Conservation (phyloP, 2,888 invertebrate genomes). For the Augiades crinisus region DNA sequence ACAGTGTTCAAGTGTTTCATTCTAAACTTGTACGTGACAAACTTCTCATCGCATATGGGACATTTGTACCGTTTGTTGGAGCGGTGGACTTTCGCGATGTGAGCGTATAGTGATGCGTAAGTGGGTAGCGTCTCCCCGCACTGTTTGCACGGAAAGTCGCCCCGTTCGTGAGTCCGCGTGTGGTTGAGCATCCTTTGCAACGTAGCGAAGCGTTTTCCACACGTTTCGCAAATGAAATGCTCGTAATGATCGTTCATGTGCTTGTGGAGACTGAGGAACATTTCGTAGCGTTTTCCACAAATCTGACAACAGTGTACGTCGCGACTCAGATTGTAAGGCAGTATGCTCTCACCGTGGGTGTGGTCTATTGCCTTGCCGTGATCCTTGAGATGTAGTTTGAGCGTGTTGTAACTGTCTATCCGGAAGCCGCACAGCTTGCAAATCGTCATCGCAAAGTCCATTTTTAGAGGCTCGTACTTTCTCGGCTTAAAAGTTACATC, state of each 20-base stretch:
- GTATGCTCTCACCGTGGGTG: conserved; percentile 60
- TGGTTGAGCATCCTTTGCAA: conserved; percentile 69
- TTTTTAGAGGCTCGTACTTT: conserved; percentile 70
- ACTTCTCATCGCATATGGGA: conserved; percentile 71
- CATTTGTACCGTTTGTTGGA: conserved; percentile 71
- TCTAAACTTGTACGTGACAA: conserved; percentile 66
- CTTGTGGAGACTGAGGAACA: conserved; percentile 68
- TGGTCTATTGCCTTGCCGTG: conserved; percentile 59
- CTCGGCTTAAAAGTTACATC: conserved; percentile 54
- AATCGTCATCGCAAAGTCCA: conserved; percentile 57
- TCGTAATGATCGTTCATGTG: conserved; percentile 75
- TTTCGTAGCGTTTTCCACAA: conserved; percentile 68
- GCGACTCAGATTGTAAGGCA: conserved; percentile 67
- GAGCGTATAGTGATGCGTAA: conserved; percentile 59
- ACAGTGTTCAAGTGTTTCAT: conserved; percentile 62
- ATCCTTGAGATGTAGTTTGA: conserved; percentile 57
- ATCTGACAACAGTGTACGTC: conserved; percentile 66
- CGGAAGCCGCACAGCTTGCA: conserved; percentile 58
- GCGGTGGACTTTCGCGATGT: conserved; percentile 62
- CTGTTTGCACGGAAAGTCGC: conserved; percentile 64
- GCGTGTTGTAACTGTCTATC: conserved; percentile 51
- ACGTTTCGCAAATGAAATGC: conserved; percentile 71
- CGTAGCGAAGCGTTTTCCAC: conserved; percentile 69
- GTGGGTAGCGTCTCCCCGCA: conserved; percentile 59
- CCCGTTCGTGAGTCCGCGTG: conserved; percentile 59